Evolutionary conservation across 2,797 vertebrate genomes (phyloP), one percentile per base, ranked within the genome.

Genomic region (Sarcophilus harrisii): DNA sequence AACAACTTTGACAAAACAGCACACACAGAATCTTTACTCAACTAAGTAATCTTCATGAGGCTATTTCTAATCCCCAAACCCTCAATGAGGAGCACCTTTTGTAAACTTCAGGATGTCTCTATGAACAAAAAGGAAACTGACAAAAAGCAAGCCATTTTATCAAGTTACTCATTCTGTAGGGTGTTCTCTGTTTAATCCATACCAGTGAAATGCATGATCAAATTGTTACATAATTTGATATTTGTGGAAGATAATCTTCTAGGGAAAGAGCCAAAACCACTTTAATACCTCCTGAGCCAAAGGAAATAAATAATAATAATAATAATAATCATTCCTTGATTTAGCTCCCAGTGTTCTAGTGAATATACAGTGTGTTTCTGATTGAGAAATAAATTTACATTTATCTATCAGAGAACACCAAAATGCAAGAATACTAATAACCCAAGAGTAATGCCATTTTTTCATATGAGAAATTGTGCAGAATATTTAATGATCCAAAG

Each of bases 291-390:
- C 95, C 62, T n/a, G 32, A 95, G 96, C 96, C 97, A 97, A 98
- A 97, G 94, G 97, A 97, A 98, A 97, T 95, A 73, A 73, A 73
- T 32, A 73, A 73, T 73, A 38, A 38, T 73, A 38, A 38, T 73
- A 97, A 97, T 95, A 94, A 94, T 97, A 97, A 60, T 54, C 92
- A 96, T 97, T 97, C 94, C 92, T 94, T 98, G 94, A 96, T 94
- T 96, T 94, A 97, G 57, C 14, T 96, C 92, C 93, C 90, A 89
- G 55, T 55, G n/a, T 32, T 62, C 90, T 91, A 54, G 81, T 90
- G 90, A 93, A 38, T 95, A 96, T 87, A 90, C 95, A 94, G 91
- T 94, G 91, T 94, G 73, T 90, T 95, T 93, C 94, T 96, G 94
- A 52, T 55, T 55, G 4, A 91, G 60, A 96, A 95, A 58, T 90